These are phyloP conservation scores for Euproctis similis DNA, from an alignment of 2,888 invertebrate species.

Conservation along the genomic window DNA sequence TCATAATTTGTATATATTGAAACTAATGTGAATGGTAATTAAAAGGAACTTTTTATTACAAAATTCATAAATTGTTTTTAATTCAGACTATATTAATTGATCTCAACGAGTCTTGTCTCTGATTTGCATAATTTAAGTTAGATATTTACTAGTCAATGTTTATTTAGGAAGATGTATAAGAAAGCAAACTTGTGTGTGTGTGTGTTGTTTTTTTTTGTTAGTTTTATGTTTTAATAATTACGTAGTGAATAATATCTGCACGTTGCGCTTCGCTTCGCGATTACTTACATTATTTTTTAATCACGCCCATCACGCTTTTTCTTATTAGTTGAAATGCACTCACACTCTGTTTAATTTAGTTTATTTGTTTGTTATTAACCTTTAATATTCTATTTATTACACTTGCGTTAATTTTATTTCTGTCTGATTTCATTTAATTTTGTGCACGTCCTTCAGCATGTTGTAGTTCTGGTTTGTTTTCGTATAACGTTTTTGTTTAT, in stretches of 20 bases:
- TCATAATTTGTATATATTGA: constrained; percentile 74
- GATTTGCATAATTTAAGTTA: constrained; percentile 39
- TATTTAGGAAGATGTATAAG: constrained; percentile 26
- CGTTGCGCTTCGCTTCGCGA: constrained; percentile 45
- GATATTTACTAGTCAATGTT: constrained; percentile 44
- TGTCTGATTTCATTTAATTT: constrained; percentile 70
- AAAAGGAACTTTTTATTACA: constrained; percentile 70
- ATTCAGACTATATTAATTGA: constrained; percentile 33
- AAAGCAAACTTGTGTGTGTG: constrained; percentile 40
- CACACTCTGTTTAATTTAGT: constrained; percentile 15
- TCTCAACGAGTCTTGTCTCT: constrained; percentile 69
- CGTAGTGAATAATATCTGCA: constrained; percentile 40
- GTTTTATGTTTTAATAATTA: constrained; percentile 21
- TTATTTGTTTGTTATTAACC: constrained; percentile 15
- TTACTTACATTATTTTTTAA: constrained; percentile 30
- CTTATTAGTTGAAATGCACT: constrained; percentile 17
- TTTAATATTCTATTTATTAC: constrained; percentile 16
- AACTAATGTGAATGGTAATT: constrained; percentile 69
- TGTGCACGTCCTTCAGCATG: constrained; percentile 49
- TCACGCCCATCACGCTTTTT: constrained; percentile 29
- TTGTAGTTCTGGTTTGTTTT: constrained; percentile 24
- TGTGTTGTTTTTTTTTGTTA: constrained; percentile 25
- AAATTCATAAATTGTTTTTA: constrained; percentile 57
- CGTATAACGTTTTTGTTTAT: constrained; percentile 11
- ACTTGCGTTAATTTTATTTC: constrained; percentile 21